Conservation (phyloP, 2,888 invertebrate species). For the Eilema depressum region DNA sequence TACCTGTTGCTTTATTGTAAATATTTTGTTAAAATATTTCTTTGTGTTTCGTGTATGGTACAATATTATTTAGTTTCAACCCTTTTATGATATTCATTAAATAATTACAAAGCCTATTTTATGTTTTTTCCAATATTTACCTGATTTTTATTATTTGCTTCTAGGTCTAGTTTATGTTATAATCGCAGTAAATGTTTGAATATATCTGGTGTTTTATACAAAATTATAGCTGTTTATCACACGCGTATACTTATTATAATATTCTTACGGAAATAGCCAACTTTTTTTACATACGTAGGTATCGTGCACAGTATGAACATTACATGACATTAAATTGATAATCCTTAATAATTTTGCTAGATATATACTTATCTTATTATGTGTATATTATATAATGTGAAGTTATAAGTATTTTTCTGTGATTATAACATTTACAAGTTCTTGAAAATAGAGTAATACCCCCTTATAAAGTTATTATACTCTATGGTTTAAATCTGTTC, state of each 20-base stretch:
- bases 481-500: conserved; percentile 21
- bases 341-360: background rate
- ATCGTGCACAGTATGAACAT: background rate
- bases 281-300: background rate
- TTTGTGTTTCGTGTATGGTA: conserved; percentile 75
- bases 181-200: conserved; percentile 51
- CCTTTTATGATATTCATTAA: conserved; percentile 71
- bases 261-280: background rate
- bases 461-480: conserved; percentile 34
- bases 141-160: conserved; percentile 50
- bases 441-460: conserved; percentile 45
- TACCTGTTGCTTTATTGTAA: conserved; percentile 85
- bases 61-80: conserved; percentile 67
- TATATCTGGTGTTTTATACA: conserved; percentile 12
- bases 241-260: background rate
- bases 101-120: conserved; percentile 63
- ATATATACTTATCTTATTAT: conserved; percentile 12
- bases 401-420: conserved; percentile 37
- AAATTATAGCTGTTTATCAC: conserved; percentile 3
- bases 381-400: conserved; percentile 9
- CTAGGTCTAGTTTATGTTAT: conserved; percentile 47
- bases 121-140: conserved; percentile 60
- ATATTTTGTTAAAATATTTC: conserved; percentile 81
- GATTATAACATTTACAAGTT: conserved; percentile 51
- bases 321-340: conserved; percentile 9